phyloP scores from a whole-genome alignment of 2,888 invertebrate genomes.

The Melanchra persicariae region DNA sequence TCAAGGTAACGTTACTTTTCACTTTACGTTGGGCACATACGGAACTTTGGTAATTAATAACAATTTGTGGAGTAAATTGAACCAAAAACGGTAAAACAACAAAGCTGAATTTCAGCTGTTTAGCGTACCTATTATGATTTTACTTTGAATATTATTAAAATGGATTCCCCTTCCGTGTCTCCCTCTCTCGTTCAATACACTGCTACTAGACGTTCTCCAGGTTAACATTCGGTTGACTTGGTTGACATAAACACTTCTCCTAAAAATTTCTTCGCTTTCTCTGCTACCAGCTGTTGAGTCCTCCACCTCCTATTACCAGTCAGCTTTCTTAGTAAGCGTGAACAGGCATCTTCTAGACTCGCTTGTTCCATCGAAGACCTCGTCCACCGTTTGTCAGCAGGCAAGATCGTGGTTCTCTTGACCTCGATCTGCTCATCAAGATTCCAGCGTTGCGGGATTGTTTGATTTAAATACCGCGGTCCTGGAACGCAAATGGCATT shows the following conservation, averaged over 20 bases:
- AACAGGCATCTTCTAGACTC: neutral
- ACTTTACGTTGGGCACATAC: slow-evolving; percentile 26
- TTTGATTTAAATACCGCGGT: no score
- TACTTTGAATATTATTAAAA: slow-evolving; percentile 2
- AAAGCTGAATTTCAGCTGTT: slow-evolving; percentile 26
- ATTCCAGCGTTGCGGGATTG: no score
- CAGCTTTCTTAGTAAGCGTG: neutral
- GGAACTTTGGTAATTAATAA: slow-evolving; percentile 62
- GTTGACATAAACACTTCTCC: no score
- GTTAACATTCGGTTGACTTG: no score
- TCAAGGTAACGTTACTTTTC: slow-evolving; percentile 45
- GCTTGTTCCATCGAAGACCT: neutral
- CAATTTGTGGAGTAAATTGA: slow-evolving; percentile 48
- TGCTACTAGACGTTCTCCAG: no score
- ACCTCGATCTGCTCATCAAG: no score
- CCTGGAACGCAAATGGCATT: no score
- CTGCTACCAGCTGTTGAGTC: no score
- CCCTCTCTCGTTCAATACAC: no score
- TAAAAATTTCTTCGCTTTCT: no score
- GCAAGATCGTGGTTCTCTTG: no score
- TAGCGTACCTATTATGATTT: slow-evolving; percentile 4
- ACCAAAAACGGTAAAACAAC: slow-evolving; percentile 33
- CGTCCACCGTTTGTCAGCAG: neutral
- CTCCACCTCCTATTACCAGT: no score
- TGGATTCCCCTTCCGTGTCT: neutral